A percentile compares a stretch with the other conserved stretches of the same genome.
These are phyloP conservation scores for Himalopsyche phryganea DNA, from an alignment of 1,140 invertebrate genomes.

Conservation along the genomic window DNA sequence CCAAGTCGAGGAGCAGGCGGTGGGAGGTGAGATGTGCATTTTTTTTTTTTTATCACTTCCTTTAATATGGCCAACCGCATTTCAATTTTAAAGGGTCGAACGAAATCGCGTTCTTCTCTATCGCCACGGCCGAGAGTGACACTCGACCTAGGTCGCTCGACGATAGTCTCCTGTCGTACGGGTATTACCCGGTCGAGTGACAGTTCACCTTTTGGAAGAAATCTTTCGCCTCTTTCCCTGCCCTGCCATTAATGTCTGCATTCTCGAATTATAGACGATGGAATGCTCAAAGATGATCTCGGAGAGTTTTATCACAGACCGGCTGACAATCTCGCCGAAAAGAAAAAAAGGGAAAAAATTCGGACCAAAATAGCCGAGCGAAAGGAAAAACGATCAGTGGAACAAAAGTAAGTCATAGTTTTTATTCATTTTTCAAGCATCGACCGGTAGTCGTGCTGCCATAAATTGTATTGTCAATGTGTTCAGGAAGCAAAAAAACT, in stretches of 20 bases:
- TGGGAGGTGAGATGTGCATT: constrained; percentile 3
- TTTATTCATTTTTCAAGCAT: not conserved
- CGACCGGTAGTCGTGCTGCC: too few species aligned
- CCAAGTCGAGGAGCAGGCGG: constrained; percentile 58
- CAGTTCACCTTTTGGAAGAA: not conserved
- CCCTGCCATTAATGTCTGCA: not conserved
- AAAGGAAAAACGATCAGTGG: constrained; percentile 78
- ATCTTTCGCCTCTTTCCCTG: not conserved
- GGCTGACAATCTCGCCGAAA: constrained; percentile 75
- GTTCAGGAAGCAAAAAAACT: too few species aligned
- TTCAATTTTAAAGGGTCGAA: too few species aligned
- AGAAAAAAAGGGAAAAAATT: constrained; percentile 76
- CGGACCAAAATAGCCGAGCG: constrained; percentile 72
- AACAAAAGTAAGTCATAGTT: constrained; percentile 57
- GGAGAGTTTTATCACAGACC: constrained; percentile 93
- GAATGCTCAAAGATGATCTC: constrained; percentile 70
- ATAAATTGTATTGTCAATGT: too few species aligned
- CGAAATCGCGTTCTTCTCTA: not conserved
- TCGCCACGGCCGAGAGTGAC: not conserved
- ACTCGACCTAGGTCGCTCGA: constrained; percentile 1
- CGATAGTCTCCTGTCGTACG: not conserved
- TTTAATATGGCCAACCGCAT: not conserved
- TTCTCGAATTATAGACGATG: constrained; percentile 39
- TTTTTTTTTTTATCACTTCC: not conserved
- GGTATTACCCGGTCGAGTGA: constrained; percentile 14